Evolutionary conservation across 2,797 vertebrate species (phyloP), one percentile per base, ranked within the genome.

Genomic region (Limnodromus scolopaceus): DNA sequence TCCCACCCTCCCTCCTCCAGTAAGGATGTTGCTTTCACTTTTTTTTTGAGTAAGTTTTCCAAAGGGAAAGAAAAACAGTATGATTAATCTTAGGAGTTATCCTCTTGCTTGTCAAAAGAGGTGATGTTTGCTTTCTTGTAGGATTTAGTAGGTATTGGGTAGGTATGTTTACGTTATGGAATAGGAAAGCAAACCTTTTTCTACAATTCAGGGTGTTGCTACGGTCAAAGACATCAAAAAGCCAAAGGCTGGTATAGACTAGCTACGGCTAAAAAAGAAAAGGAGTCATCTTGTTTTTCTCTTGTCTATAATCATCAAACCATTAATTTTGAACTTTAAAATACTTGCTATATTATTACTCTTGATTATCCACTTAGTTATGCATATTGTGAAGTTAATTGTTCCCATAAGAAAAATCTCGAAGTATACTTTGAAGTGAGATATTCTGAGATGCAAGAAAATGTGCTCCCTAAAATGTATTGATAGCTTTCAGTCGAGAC

Each of bases 41-140:
- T 58, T 91, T 46, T 87, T 84, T 84, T 46, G 49, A 43, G 61
- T 76, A 84, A 91, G 45, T 17, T 81, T 69, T 76, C 66, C 76
- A 92, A 92, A 84, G 48, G 18, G 11, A 84, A 79, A 95, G 71
- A 90, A 94, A 76, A 91, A 43, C 63, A 81, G 14, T n/a, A 61
- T 43, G 85, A 92, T 96, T 96, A 92, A 96, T 96, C 77, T 95
- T 49, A 60, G 25, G 61, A 38, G 39, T 88, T 92, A 65, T 27
- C 22, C 23, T 89, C 41, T 94, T 88, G 61, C 53, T 86, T 4
- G 38, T 93, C 79, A 79, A 81, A 87, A 95, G 65, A 95, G 22
- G 39, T 94, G 61, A 80, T 75, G 54, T 95, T 90, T 89, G 49
- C 48, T 63, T 58, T 84, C 84, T 64, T 89, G 72, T 66, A 84